These are phyloP conservation scores for Anser brachyrhynchus DNA, from an alignment of 2,113 vertebrate species.

Conservation along the genomic window DNA sequence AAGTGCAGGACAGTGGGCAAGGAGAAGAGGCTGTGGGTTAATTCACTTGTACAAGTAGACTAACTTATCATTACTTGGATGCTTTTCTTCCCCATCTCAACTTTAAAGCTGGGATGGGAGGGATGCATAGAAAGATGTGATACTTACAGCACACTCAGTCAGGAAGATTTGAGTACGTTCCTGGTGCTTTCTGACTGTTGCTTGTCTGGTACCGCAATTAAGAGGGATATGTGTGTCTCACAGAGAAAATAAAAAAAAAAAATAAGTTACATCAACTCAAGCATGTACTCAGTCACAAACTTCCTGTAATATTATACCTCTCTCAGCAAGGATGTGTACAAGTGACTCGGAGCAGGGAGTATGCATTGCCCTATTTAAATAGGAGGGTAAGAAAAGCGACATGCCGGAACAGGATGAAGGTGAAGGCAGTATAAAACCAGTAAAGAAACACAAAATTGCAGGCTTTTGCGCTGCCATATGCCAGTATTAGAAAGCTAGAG, in stretches of 20 bases:
- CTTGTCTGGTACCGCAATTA: background rate
- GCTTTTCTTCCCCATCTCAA: background rate
- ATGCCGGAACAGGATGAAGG: background rate
- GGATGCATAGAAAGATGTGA: background rate
- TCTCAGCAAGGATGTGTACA: background rate
- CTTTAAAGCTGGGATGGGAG: background rate
- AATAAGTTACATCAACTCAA: background rate
- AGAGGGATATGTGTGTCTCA: accelerated
- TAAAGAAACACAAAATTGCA: background rate
- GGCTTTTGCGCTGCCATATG: background rate
- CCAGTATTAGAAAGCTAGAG: background rate
- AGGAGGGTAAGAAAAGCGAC: background rate
- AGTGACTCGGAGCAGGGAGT: background rate
- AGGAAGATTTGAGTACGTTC: background rate
- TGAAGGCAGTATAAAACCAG: background rate
- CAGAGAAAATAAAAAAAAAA: background rate
- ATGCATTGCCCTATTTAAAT: background rate
- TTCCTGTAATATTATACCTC: background rate
- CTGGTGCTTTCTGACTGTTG: background rate
- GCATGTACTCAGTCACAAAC: background rate
- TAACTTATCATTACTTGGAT: background rate
- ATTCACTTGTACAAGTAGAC: background rate
- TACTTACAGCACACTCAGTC: background rate
- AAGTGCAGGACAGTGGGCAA: background rate
- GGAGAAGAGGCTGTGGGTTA: background rate